Evolutionary conservation across 2,888 invertebrate species (phyloP).

Genomic region (Lysandra coridon): DNA sequence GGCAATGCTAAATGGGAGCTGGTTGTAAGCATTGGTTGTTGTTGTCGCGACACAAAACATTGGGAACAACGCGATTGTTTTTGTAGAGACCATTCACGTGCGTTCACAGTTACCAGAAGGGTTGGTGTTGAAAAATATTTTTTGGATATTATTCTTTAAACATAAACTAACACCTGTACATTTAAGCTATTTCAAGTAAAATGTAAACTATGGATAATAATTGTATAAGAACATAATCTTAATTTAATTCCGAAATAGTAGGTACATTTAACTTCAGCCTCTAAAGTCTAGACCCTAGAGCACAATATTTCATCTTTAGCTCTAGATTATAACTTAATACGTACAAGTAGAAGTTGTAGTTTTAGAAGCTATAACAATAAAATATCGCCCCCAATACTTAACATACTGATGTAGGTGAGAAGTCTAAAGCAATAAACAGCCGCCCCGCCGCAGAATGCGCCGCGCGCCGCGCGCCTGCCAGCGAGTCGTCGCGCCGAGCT

Average conservation of each 20-base stretch:
- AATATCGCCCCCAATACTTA: neutral
- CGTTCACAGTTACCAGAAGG: neutral
- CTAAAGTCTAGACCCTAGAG: neutral
- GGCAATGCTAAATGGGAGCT: neutral
- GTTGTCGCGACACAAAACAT: conserved; percentile 2
- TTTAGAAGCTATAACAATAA: neutral
- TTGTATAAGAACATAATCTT: too few species aligned
- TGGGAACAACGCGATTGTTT: neutral
- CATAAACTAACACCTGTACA: too few species aligned
- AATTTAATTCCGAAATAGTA: neutral
- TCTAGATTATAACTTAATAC: too few species aligned
- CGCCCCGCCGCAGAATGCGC: conserved; percentile 15
- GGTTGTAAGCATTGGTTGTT: neutral
- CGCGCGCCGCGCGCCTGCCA: neutral
- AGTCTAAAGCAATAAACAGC: conserved; percentile 12
- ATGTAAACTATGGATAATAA: too few species aligned
- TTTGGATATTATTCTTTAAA: too few species aligned
- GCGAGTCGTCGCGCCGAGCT: conserved; percentile 18
- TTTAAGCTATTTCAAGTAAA: too few species aligned
- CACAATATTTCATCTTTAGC: too few species aligned
- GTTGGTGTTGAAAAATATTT: neutral
- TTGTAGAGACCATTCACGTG: neutral
- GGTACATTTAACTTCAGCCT: neutral
- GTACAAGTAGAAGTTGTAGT: neutral
- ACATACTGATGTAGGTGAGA: conserved; percentile 13